These are phyloP conservation scores for Synergus umbraculus DNA, from an alignment of 2,888 invertebrate genomes.

Conservation along the genomic window DNA sequence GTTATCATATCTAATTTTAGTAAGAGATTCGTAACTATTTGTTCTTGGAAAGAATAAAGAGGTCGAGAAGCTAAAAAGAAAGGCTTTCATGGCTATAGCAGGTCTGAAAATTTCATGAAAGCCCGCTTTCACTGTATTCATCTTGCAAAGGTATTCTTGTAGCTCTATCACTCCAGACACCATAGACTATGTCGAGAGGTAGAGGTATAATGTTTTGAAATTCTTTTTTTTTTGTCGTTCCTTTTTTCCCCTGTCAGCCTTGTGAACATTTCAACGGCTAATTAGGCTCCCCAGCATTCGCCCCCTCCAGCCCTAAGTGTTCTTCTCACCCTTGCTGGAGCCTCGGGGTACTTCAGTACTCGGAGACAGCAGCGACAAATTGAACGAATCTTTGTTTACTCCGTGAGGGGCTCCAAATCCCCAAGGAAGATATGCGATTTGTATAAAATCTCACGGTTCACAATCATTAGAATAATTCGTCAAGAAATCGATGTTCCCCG, in stretches of 20 bases:
- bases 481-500: neutral
- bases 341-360: constrained; percentile 41
- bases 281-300: constrained; percentile 55
- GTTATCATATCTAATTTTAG: neutral
- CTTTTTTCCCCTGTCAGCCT: constrained; percentile 22
- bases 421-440: constrained; percentile 2
- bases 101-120: constrained; percentile 33
- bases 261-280: constrained; percentile 49
- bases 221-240: constrained; percentile 7
- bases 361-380: constrained; percentile 10
- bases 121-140: constrained; percentile 36
- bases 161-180: constrained; percentile 39
- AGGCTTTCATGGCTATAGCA: neutral
- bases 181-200: constrained; percentile 40
- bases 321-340: constrained; percentile 51
- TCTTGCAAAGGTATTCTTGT: constrained; percentile 35
- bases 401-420: constrained; percentile 7
- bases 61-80: constrained; percentile 12
- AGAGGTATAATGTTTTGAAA: constrained; percentile 36
- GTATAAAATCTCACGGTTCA: constrained; percentile 16
- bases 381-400: constrained; percentile 39
- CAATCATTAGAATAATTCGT: constrained; percentile 17
- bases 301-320: constrained; percentile 52
- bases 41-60: constrained; percentile 12
- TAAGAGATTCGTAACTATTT: constrained; percentile 22